A percentile compares a stretch with the other conserved stretches of the same genome.
phyloP scores from a whole-genome alignment of 2,113 vertebrate genomes.

The Muntiacus reevesi region DNA sequence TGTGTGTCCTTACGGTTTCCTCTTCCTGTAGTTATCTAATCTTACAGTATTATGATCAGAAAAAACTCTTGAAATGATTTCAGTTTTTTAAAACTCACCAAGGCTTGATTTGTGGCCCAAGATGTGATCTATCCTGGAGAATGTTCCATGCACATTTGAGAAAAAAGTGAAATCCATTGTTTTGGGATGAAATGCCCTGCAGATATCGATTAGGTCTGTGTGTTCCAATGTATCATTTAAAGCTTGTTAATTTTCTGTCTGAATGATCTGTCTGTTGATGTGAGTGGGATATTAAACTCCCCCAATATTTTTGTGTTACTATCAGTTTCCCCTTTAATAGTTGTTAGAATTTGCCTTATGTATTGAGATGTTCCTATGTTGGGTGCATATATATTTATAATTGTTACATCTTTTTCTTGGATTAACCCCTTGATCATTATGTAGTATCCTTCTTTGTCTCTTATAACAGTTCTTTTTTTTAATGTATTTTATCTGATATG shows the following conservation, averaged over 20 bases:
- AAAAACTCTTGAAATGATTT: background rate
- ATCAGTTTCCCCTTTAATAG: background rate
- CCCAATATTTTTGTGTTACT: background rate
- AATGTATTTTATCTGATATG: background rate
- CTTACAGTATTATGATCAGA: background rate
- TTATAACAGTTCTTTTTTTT: background rate
- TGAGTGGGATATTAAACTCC: background rate
- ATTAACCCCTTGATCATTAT: background rate
- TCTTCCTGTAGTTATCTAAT: background rate
- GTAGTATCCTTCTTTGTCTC: background rate
- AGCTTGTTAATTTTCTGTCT: background rate
- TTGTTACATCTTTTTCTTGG: background rate
- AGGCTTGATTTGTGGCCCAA: background rate
- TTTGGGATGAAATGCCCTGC: background rate
- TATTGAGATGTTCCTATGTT: background rate
- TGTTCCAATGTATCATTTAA: background rate
- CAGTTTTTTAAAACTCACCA: background rate
- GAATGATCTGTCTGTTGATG: background rate
- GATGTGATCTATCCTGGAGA: background rate
- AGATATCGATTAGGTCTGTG: background rate
- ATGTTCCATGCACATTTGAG: background rate
- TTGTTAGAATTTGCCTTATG: background rate
- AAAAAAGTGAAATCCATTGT: background rate
- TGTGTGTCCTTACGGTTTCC: background rate
- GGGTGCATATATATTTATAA: background rate